phyloP scores from a whole-genome alignment of 2,888 invertebrate species.

The Anthophora plumipes region DNA sequence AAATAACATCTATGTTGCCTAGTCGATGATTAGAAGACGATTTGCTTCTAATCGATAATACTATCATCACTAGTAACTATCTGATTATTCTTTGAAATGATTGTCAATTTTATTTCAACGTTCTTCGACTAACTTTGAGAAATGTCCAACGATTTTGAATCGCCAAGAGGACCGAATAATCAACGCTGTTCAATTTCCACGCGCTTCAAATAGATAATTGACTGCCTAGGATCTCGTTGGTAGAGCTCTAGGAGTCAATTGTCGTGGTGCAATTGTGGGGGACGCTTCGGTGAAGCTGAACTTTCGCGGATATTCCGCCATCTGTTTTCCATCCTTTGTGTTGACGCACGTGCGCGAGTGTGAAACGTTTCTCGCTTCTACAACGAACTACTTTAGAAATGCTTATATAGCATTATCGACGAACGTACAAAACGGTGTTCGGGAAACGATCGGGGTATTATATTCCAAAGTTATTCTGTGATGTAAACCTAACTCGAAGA shows the following conservation, averaged over 20 bases:
- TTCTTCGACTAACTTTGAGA: not conserved
- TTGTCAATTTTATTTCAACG: not conserved
- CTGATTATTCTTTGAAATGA: not conserved
- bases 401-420: conserved; percentile 42
- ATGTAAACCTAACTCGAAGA: conserved; percentile 43
- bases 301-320: conserved; percentile 71
- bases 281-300: conserved; percentile 71
- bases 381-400: conserved; percentile 53
- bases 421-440: conserved; percentile 55
- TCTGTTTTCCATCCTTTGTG: conserved; percentile 23
- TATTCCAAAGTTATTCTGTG: conserved; percentile 59
- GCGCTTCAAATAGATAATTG: conserved; percentile 41
- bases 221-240: not conserved
- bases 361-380: conserved; percentile 58
- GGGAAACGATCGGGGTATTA: conserved; percentile 47
- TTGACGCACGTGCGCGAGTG: conserved; percentile 39
- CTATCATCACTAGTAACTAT: not conserved
- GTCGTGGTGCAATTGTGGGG: conserved; percentile 47
- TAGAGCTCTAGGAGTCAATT: conserved; percentile 13
- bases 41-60: not conserved
- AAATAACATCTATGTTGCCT: not conserved
- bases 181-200: not conserved
- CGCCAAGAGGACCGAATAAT: conserved; percentile 12
- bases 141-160: conserved; percentile 17
- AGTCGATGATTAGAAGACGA: not conserved